These are phyloP conservation scores for Brachionus asplanchnoidis DNA, from an alignment of 1,140 invertebrate genomes.

Conservation along the genomic window DNA sequence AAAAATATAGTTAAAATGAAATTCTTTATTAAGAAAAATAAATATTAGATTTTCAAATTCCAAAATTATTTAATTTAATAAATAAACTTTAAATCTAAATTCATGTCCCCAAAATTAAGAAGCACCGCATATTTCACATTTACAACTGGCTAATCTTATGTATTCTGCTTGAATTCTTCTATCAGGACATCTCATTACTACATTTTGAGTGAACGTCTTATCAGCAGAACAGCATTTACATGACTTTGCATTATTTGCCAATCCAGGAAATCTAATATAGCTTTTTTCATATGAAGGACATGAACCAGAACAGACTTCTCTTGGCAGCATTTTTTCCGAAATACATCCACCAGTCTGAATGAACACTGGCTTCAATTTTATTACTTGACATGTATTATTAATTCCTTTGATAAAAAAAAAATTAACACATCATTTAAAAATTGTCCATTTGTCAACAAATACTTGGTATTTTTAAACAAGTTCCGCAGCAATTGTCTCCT, in stretches of 20 bases:
- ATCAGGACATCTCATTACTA: constrained; percentile 11
- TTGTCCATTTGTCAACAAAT: background rate
- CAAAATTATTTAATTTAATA: background rate
- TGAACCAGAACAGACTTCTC: constrained; percentile 1
- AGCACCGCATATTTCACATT: constrained; percentile 28
- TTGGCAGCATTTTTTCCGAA: constrained; percentile 30
- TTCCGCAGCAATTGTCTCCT: background rate
- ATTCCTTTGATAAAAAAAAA: background rate
- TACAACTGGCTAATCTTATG: constrained; percentile 18
- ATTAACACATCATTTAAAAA: background rate
- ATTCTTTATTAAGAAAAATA: background rate
- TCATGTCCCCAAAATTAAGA: background rate
- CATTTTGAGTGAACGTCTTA: background rate
- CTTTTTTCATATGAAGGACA: constrained; percentile 4
- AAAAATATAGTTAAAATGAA: background rate
- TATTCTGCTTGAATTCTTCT: constrained; percentile 3
- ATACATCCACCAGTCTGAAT: constrained; percentile 21
- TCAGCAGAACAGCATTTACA: constrained; percentile 38
- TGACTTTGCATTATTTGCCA: background rate
- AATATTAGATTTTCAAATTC: background rate
- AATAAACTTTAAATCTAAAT: background rate
- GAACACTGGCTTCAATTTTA: background rate
- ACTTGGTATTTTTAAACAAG: background rate
- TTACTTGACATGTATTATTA: background rate
- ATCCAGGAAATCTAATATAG: background rate